Evolutionary conservation across 1,140 invertebrate genomes (phyloP).

Genomic region (Eumeta japonica): DNA sequence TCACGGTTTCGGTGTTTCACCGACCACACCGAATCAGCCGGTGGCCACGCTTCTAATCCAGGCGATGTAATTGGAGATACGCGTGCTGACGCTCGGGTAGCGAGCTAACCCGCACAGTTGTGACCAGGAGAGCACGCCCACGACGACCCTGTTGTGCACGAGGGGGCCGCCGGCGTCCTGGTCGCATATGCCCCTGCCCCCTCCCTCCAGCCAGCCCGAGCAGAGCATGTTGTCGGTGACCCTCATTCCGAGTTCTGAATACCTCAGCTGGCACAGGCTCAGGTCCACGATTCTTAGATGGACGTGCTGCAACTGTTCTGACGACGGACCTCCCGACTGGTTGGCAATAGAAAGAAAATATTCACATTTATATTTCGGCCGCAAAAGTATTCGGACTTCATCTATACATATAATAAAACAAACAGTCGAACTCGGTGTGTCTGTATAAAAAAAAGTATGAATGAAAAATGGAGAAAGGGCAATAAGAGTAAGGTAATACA

Average conservation of each 20-base stretch:
- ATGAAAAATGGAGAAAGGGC: no score
- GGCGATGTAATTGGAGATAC: conserved; percentile 26
- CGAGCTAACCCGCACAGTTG: conserved; percentile 48
- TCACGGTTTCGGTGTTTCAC: no score
- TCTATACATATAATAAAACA: no score
- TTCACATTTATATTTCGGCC: no score
- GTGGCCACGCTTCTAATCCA: no score
- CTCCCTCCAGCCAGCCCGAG: conserved; percentile 33
- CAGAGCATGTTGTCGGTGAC: conserved; percentile 29
- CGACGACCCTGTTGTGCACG: conserved; percentile 49
- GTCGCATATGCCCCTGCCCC: conserved; percentile 29
- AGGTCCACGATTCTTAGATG: conserved; percentile 28
- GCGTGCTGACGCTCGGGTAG: conserved; percentile 59
- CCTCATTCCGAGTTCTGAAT: conserved; percentile 13
- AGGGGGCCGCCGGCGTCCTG: conserved; percentile 64
- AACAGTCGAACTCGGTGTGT: no score
- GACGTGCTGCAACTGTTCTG: conserved; percentile 19
- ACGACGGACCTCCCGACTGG: conserved; percentile 13
- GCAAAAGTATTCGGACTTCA: no score
- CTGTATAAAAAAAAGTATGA: no score
- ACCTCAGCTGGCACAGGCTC: conserved; percentile 21
- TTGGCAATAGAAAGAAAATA: no score
- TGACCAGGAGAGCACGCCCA: conserved; percentile 61
- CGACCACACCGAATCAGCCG: no score
- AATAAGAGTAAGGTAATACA: no score